These are phyloP conservation scores for Herpetotheres cachinnans DNA, from an alignment of 2,113 vertebrate genomes.

Conservation along the genomic window DNA sequence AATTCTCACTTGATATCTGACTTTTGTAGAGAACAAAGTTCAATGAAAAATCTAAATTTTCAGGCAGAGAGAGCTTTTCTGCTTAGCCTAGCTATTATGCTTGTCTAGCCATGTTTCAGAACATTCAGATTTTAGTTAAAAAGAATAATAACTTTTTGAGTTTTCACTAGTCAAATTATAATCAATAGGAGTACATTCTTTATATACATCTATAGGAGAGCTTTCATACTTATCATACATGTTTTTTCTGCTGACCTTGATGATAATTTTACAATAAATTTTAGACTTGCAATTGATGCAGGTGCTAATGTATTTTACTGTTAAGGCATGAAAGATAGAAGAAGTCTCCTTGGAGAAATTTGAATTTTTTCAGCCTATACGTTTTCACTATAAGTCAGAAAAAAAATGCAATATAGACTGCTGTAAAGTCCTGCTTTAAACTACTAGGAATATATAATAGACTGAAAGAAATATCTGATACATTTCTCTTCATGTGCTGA, in stretches of 20 bases:
- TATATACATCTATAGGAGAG: not conserved
- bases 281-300: not conserved
- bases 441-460: not conserved
- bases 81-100: not conserved
- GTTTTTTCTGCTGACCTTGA: not conserved
- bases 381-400: not conserved
- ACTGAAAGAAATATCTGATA: constrained; percentile 18
- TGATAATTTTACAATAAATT: not conserved
- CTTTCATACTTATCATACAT: not conserved
- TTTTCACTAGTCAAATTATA: not conserved
- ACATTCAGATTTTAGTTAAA: not conserved
- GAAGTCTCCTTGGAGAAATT: not conserved
- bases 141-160: not conserved
- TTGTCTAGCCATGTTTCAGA: not conserved
- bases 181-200: not conserved
- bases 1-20: not conserved
- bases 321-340: not conserved
- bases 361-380: not conserved
- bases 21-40: not conserved
- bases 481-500: constrained; percentile 29
- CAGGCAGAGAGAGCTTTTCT: not conserved
- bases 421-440: not conserved
- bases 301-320: not conserved
- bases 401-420: not conserved
- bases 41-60: not conserved